A percentile compares a stretch with the other conserved stretches of the same genome.
Evolutionary conservation across 2,888 invertebrate genomes (phyloP).

Genomic region (Iphiclides podalirius): DNA sequence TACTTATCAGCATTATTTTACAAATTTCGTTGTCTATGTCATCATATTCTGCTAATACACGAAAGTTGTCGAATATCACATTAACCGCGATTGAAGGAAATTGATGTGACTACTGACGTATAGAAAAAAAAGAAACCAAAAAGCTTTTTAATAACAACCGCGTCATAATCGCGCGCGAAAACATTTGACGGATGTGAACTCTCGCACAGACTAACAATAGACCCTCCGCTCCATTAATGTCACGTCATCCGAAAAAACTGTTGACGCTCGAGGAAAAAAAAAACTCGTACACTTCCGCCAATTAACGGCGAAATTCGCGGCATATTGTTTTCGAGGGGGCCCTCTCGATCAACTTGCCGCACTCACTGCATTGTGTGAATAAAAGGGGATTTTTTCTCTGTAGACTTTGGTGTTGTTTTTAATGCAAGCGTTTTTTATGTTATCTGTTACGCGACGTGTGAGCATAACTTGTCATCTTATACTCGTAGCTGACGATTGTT

Average conservation of each 20-base stretch:
- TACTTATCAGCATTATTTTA: too few species aligned
- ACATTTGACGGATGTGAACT: conserved; percentile 10
- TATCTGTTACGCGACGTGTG: too few species aligned
- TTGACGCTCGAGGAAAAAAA: conserved; percentile 46
- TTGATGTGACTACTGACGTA: too few species aligned
- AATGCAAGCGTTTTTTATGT: too few species aligned
- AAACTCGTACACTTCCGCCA: conserved; percentile 46
- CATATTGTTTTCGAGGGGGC: conserved; percentile 19
- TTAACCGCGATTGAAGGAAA: too few species aligned
- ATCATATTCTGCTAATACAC: too few species aligned
- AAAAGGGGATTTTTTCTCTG: conserved; percentile 6
- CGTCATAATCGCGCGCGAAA: conserved; percentile 11
- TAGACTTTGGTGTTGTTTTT: not conserved
- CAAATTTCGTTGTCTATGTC: too few species aligned
- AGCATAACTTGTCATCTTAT: too few species aligned
- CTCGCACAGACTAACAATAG: conserved; percentile 5
- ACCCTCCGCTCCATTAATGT: conserved; percentile 23
- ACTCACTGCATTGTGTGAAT: conserved; percentile 9
- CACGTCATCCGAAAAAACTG: conserved; percentile 40
- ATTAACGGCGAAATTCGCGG: conserved; percentile 34
- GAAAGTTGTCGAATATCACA: too few species aligned
- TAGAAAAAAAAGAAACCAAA: not conserved
- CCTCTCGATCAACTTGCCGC: conserved; percentile 12
- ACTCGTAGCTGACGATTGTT: too few species aligned
- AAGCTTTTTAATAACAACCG: not conserved